phyloP scores from a whole-genome alignment of 2,888 invertebrate genomes.

The Timema cristinae region DNA sequence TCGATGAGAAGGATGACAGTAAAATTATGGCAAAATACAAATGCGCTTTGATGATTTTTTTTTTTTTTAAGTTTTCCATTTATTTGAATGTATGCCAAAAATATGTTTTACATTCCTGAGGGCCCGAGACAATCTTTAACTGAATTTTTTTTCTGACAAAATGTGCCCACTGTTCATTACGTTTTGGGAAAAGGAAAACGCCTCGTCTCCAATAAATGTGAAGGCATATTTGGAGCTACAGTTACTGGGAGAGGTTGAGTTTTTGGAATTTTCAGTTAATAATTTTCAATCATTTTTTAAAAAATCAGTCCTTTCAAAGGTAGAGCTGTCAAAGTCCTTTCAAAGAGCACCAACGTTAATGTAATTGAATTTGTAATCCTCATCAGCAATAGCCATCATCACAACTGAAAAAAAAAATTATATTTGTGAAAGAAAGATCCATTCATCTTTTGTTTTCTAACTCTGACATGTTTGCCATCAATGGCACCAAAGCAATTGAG shows the following conservation, averaged over 20 bases:
- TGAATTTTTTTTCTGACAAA: no score
- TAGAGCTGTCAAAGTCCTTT: not conserved
- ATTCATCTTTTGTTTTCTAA: constrained; percentile 9
- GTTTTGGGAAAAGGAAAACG: constrained; percentile 3
- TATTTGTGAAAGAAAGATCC: constrained; percentile 3
- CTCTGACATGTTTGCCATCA: constrained; percentile 2
- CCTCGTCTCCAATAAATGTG: not conserved
- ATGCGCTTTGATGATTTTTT: not conserved
- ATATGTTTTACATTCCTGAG: not conserved
- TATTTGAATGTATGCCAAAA: not conserved
- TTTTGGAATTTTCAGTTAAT: not conserved
- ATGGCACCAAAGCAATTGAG: not conserved
- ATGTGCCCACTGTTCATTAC: no score
- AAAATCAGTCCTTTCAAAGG: not conserved
- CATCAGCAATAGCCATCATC: not conserved
- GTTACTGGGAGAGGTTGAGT: not conserved
- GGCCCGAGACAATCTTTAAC: no score
- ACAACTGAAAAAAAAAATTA: not conserved
- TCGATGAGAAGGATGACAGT: no score
- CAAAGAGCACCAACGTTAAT: not conserved
- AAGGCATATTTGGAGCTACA: not conserved
- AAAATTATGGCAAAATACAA: not conserved
- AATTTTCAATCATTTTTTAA: not conserved
- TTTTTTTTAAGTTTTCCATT: not conserved
- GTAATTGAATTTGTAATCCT: not conserved